Conservation (phyloP, 2,797 vertebrate species). For the Ctenochaetus hawaiiensis region DNA sequence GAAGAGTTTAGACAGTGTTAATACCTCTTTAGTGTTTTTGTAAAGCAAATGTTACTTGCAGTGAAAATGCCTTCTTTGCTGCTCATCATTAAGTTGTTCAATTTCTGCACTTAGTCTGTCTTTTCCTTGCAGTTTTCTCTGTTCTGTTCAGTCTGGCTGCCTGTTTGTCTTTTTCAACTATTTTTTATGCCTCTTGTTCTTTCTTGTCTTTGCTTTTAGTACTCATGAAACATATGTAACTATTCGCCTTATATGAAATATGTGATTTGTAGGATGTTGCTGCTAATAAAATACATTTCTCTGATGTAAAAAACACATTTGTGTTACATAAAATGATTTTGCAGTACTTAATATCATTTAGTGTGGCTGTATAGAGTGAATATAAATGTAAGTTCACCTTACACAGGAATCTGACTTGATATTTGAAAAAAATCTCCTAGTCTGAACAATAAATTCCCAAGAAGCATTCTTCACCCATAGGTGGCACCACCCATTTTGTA, state of each 20-base stretch:
- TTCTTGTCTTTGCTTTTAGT: constrained; percentile 22
- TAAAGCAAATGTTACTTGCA: constrained; percentile 33
- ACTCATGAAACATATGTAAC: constrained; percentile 50
- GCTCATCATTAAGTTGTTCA: constrained; percentile 27
- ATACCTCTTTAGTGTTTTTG: constrained; percentile 22
- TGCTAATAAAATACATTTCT: constrained; percentile 56
- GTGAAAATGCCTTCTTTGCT: constrained; percentile 27
- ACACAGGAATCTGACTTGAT: constrained; percentile 18
- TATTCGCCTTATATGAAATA: constrained; percentile 58
- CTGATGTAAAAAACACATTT: constrained; percentile 60
- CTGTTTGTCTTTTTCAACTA: constrained; percentile 14
- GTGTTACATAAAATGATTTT: constrained; percentile 57
- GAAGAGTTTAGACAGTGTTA: constrained; percentile 14
- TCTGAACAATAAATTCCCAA: constrained; percentile 15
- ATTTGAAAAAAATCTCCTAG: not conserved
- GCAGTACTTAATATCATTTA: constrained; percentile 23
- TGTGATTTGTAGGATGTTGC: constrained; percentile 18
- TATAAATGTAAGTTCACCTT: not conserved
- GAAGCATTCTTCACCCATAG: constrained; percentile 59
- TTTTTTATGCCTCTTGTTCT: constrained; percentile 1
- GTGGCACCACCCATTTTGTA: constrained; percentile 61
- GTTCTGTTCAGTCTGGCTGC: not conserved
- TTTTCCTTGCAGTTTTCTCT: constrained; percentile 3
- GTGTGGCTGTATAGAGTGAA: constrained; percentile 17
- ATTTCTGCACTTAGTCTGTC: constrained; percentile 24